These are phyloP conservation scores for Macrosiphum euphorbiae DNA, from an alignment of 2,888 invertebrate genomes.

Conservation along the genomic window DNA sequence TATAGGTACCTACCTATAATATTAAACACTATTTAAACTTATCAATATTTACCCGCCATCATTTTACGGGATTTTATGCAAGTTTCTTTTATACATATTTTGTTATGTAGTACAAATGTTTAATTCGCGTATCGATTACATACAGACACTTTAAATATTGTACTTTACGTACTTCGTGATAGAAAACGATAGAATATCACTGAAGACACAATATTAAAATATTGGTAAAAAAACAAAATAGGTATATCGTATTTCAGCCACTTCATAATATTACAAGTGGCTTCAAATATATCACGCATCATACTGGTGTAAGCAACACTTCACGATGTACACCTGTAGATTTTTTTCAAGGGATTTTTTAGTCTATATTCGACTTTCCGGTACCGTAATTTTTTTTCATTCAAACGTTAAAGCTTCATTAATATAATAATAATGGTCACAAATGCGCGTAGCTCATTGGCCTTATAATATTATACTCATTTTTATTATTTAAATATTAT, in stretches of 20 bases:
- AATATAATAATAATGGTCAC: background rate
- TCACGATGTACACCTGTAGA: background rate
- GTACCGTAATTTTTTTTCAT: background rate
- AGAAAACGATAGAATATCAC: background rate
- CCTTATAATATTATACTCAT: background rate
- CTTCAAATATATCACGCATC: background rate
- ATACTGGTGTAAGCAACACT: background rate
- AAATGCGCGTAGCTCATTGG: background rate
- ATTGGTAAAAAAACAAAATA: background rate
- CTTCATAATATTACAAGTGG: background rate
- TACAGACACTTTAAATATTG: too few relatives aligned
- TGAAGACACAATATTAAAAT: background rate
- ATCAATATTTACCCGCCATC: background rate
- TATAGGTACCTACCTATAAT: background rate
- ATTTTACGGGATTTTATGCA: background rate
- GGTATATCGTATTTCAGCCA: background rate
- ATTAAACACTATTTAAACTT: background rate
- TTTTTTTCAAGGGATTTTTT: too few relatives aligned
- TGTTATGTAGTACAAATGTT: background rate
- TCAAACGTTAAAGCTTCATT: background rate
- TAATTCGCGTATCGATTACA: background rate
- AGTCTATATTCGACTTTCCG: background rate
- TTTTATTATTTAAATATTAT: background rate
- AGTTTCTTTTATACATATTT: background rate
- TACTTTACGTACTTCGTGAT: background rate